Evolutionary conservation across 1,140 invertebrate species (phyloP), one percentile per base, ranked within the genome.

Genomic region (Aplysia californica): DNA sequence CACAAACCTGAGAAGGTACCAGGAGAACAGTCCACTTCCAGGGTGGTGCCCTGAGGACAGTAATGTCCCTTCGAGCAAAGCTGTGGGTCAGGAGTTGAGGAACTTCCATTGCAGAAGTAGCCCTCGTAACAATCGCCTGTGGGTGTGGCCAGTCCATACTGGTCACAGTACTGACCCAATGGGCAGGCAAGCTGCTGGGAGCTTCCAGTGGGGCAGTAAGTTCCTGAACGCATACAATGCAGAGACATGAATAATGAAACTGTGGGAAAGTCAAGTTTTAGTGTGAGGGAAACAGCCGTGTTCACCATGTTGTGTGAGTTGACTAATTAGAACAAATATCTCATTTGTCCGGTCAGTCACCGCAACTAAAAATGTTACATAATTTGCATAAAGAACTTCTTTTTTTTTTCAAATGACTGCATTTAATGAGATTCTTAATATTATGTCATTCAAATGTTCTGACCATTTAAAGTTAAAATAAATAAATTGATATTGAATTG

Each of bases 91-190:
- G 82, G 80, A 26, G 82, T 65, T 59, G 67, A 71, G 0, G 84
- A 79, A 66, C 80, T 86, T 21, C 83, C 84, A 77, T 87, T 88
- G 76, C 87, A 89, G 82, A 86, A 89, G 76, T 73, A 88, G 20
- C 87, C 87, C n/a, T 72, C 83, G 39, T 71, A 61, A 77, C 87
- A 89, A 70, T 84, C 79, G 4, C 87, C 87, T 64, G 83, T 80
- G 20, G 87, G 87, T 0, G 64, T 21, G 15, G 81, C 29, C 29
- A 86, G 75, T n/a, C 73, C 84, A 33, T 80, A 77, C n/a, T 58
- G 75, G 6, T 79, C 82, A 78, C 87, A 89, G 77, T 88, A 89
- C 78, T 87, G 74, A 65, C 87, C 87, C 10, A 83, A 80, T 23
- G 83, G 80, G 75, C 87, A 89, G 0, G 85, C 80, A 36, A 82